Evolutionary conservation across 2,797 vertebrate genomes (phyloP), one percentile per base, ranked within the genome.

Genomic region (Phylloscopus collybita): DNA sequence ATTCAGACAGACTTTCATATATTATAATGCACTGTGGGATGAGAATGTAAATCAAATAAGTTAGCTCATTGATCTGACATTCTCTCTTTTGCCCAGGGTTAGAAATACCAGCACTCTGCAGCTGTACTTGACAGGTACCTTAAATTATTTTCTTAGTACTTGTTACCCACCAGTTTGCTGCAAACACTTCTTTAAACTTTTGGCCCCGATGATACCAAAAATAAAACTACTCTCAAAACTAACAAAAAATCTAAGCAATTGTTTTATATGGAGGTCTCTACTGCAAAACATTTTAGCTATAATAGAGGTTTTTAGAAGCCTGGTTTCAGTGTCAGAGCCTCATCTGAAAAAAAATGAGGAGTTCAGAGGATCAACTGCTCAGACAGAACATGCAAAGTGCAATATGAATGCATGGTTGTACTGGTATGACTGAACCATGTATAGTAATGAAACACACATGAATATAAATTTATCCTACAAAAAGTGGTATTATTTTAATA

Each of bases 1-100:
- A 62, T 60, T 92, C 80, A 74, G 62, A 86, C 1, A 92, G 38
- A 80, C 40, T 65, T 92, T 82, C 72, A 67, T 42, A 69, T 9
- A 70, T 45, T 8, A 45, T 18, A 89, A 86, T 3, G 1, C 34
- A 64, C 60, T 92, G 47, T 85, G 47, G 38, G n/a, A 79, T 45
- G 16, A 70, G 34, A 91, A 69, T 38, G 19, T 67, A 64, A 87
- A 90, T 47, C 81, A 94, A 95, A 2, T 25, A 62, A 76, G 71
- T 82, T 80, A 74, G 65, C 11, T 75, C 59, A 59, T 20, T 57
- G 50, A 86, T 74, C 7, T 45, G 50, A 90, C 74, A 19, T 29
- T 84, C 53, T 40, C 26, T 64, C n/a, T 73, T 47, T 70, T 75
- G 71, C 54, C 23, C 10, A 20, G 30, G 59, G 62, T 53, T 73